Evolutionary conservation across 2,888 invertebrate genomes (phyloP), one percentile per base, ranked within the genome.

Genomic region (Caenorhabditis doughertyi): DNA sequence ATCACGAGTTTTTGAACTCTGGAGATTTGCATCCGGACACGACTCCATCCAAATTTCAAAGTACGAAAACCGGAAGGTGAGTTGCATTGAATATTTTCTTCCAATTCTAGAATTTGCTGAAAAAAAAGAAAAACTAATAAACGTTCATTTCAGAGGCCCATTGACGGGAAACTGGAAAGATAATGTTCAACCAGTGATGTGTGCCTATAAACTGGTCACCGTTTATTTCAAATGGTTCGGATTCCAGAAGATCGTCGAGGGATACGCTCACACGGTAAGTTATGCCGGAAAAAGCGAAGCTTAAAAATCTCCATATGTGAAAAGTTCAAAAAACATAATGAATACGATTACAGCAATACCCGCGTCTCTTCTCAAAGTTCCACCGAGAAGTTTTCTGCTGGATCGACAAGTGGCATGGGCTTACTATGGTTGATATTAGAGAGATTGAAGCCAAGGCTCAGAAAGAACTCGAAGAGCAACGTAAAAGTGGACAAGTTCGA

Each of bases 361-460:
- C 92, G 2, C 95, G 98, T 92, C 94, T 99, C 88, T 98, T 99
- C 93, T 96, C 96, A 89, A 97, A 96, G 93, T 99, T 99, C 94
- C 98, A 99, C 94, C 96, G 97, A 92, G 97, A 99, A 95, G 96
- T 99, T 85, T 98, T 98, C 93, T 99, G 98, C 94, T 97, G 97
- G 95, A 96, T 96, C 93, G 99, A 99, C 94, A 95, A 96, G 92
- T 99, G 98, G 98, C 94, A 95, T 94, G 98, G 97, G 85, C 94
- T 98, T 93, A 97, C 97, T 87, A 98, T 99, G 97, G 96, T 95
- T 53, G 98, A 99, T 93, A 99, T 99, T 92, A 95, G 99, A 92
- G 95, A 95, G 87, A 95, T 98, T 92, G 99, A 99, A 93, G 97
- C 97, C 71, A 95, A 95, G 93, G 98, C 97, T 88, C 96, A 97